Conservation (phyloP, 2,888 invertebrate genomes). For the Machimus atricapillus region DNA sequence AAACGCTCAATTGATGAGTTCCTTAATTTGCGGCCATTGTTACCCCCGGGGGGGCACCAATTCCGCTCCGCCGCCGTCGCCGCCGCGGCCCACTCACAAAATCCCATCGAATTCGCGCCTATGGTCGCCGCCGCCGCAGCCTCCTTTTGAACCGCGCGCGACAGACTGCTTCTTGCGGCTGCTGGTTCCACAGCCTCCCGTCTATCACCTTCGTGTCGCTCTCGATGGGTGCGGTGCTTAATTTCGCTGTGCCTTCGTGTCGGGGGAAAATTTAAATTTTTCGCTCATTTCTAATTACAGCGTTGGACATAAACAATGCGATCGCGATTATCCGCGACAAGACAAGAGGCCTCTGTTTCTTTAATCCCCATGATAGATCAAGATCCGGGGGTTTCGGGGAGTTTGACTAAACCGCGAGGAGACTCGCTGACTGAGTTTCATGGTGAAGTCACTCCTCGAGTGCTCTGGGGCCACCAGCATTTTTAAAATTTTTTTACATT, state of each 20-base stretch:
- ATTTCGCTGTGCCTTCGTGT: constrained; percentile 13
- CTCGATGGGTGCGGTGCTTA: constrained; percentile 20
- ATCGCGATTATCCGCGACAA: not conserved
- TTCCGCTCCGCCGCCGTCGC: not conserved
- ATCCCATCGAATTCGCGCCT: not conserved
- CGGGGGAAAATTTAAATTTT: constrained; percentile 37
- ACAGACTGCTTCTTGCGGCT: not conserved
- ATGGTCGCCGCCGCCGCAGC: not conserved
- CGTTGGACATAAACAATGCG: constrained; percentile 35
- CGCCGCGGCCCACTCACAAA: constrained; percentile 1
- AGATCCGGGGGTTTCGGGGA: not conserved
- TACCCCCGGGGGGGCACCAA: constrained; percentile 8
- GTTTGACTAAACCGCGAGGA: not conserved
- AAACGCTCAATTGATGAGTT: constrained; percentile 32
- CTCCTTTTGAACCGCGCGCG: not conserved
- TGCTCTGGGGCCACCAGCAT: not conserved
- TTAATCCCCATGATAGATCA: not conserved
- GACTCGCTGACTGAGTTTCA: not conserved
- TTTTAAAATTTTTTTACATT: not conserved
- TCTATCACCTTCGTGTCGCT: constrained; percentile 26
- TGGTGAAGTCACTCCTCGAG: not conserved
- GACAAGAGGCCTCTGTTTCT: not conserved
- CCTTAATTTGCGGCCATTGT: constrained; percentile 39
- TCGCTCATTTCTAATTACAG: constrained; percentile 38
- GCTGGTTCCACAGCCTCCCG: not conserved